Conservation (phyloP, 2,888 invertebrate genomes). For the Erynnis tages region DNA sequence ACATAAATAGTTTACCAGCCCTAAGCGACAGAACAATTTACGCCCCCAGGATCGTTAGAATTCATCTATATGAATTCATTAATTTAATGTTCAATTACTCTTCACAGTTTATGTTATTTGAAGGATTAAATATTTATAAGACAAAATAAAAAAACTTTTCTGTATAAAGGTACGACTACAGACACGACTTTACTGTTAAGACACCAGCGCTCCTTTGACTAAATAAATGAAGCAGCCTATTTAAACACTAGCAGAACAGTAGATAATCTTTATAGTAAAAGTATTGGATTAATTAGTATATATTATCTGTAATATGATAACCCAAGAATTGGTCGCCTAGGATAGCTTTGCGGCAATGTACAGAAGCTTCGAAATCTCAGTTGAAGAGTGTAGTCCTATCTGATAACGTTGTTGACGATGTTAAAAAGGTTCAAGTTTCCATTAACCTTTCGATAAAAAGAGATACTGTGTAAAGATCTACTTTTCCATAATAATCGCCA, state of each 20-base stretch:
- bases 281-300: slow-evolving; percentile 54
- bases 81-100: neutral
- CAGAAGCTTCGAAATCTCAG: slow-evolving; percentile 43
- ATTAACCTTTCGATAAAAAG: slow-evolving; percentile 55
- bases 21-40: neutral
- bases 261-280: slow-evolving; percentile 28
- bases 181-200: slow-evolving; percentile 4
- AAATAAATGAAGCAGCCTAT: neutral
- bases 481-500: neutral
- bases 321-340: slow-evolving; percentile 51
- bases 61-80: neutral
- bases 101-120: neutral
- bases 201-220: neutral
- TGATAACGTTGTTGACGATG: slow-evolving; percentile 54
- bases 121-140: neutral
- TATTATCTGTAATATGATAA: slow-evolving; percentile 56
- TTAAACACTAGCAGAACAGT: neutral
- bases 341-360: slow-evolving; percentile 64
- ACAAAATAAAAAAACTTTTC: neutral
- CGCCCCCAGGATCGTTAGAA: neutral
- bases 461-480: slow-evolving; percentile 26
- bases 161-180: neutral
- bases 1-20: neutral
- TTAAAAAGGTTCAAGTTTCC: slow-evolving; percentile 53
- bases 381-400: slow-evolving; percentile 29